Evolutionary conservation across 2,888 invertebrate species (phyloP), one percentile per base, ranked within the genome.

Genomic region (Oxystoma pomonae): DNA sequence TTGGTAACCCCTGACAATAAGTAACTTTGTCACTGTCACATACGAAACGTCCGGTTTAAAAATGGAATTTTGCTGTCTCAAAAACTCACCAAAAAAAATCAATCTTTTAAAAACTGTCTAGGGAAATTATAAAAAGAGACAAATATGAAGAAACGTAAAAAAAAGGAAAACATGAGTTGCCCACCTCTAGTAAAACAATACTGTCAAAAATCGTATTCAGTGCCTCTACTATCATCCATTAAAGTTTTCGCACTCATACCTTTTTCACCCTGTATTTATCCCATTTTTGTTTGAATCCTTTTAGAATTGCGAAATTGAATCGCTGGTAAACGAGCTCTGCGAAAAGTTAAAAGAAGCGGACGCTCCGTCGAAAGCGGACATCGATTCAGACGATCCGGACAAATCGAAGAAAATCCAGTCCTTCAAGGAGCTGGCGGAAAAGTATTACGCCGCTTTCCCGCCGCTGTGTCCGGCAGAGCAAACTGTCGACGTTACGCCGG

Each of bases 271-370:
- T 12, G 12, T 35, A 35, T 35, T 35, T 35, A 35, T 35, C 3
- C 35, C 35, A 12, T 35, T 35, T 35, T 35, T 12, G 35, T 7
- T 35, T 3, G 35, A 35, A 35, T 58, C 65, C 68, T 70, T 68
- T 65, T 84, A 93, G 91, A 89, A 88, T 81, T 85, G 87, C 81
- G 90, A 90, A 78, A 88, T 92, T 76, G 91, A 92, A 83, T 86
- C 86, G 75, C 84, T 93, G 78, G 90, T 93, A 71, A 91, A 92
- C 81, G 92, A 93, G 83, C 84, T 93, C 77, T 91, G 90, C 81
- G 85, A 85, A 72, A 89, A 89, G 81, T 83, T 92, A 74, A 88
- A 90, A 80, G 88, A 90, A 80, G 85, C 89, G 73, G 87, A 87
- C 74, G 80, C 68, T 19, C 7, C 58, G 3, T 64, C 65, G 19